Evolutionary conservation across 2,888 invertebrate genomes (phyloP).

Genomic region (Thumatha senex): DNA sequence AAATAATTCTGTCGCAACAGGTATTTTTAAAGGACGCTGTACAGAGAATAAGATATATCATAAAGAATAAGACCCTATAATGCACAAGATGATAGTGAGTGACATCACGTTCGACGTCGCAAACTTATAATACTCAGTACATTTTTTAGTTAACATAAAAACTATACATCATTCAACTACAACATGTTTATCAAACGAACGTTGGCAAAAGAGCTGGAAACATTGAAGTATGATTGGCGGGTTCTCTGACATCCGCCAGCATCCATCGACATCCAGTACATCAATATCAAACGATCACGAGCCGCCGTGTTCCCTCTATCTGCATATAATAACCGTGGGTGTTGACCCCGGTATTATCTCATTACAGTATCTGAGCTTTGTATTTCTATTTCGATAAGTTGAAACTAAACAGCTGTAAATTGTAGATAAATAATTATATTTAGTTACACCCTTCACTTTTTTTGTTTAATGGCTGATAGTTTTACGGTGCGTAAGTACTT

Average conservation of each 20-base stretch:
- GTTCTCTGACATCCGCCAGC: conserved; percentile 48
- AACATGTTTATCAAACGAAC: conserved; percentile 42
- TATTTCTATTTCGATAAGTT: conserved; percentile 12
- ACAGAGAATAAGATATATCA: no score
- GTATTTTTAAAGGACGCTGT: no score
- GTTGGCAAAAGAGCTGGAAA: conserved; percentile 25
- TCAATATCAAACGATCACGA: conserved; percentile 36
- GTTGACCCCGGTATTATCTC: conserved; percentile 59
- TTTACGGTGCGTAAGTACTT: no score
- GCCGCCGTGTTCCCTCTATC: conserved; percentile 54
- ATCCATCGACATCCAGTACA: conserved; percentile 16
- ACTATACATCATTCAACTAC: conserved; percentile 44
- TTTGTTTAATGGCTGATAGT: no score
- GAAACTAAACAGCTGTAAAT: background rate
- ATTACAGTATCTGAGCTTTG: conserved; percentile 56
- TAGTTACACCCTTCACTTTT: background rate
- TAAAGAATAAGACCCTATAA: no score
- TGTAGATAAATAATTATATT: background rate
- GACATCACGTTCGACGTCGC: no score
- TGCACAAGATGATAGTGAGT: no score
- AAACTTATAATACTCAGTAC: conserved; percentile 10
- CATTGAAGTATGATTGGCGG: conserved; percentile 44
- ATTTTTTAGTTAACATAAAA: conserved; percentile 5
- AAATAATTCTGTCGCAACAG: no score
- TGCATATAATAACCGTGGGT: conserved; percentile 78